phyloP scores from a whole-genome alignment of 2,888 invertebrate genomes.

The Autographa pulchrina region DNA sequence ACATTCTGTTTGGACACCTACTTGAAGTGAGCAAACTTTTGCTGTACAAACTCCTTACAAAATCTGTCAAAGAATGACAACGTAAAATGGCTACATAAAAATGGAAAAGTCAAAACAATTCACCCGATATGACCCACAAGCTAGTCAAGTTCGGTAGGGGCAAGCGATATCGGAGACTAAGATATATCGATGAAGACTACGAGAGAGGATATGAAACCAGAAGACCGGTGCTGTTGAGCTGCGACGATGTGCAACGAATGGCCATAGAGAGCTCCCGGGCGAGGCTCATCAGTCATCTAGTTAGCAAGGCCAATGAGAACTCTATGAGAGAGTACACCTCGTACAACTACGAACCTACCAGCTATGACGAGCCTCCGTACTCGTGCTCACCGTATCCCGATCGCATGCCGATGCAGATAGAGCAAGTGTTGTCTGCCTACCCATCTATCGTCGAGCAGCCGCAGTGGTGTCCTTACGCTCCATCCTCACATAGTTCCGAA shows the following conservation, averaged over 20 bases:
- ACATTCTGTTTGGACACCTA: constrained; percentile 67
- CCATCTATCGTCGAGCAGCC: constrained; percentile 60
- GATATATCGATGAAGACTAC: constrained; percentile 33
- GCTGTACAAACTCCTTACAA: constrained; percentile 34
- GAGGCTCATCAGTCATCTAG: constrained; percentile 56
- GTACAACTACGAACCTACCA: constrained; percentile 59
- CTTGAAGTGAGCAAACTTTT: constrained; percentile 62
- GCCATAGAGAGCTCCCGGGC: constrained; percentile 62
- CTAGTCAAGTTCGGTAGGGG: constrained; percentile 48
- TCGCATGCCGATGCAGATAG: constrained; percentile 18
- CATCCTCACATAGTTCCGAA: constrained; percentile 51
- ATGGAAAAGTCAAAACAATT: constrained; percentile 59
- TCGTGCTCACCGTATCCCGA: constrained; percentile 63
- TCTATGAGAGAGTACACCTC: constrained; percentile 65
- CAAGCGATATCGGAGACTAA: constrained; percentile 38
- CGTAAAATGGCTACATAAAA: constrained; percentile 59
- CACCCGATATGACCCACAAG: constrained; percentile 53
- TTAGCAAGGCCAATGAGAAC: constrained; percentile 46
- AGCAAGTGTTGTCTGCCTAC: constrained; percentile 56
- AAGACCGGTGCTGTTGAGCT: constrained; percentile 57
- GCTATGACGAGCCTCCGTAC: constrained; percentile 55
- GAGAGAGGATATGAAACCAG: constrained; percentile 15
- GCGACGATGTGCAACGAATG: constrained; percentile 57
- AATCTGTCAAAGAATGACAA: constrained; percentile 54
- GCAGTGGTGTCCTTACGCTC: constrained; percentile 65